These are phyloP conservation scores for Polietes domitor DNA, from an alignment of 2,888 invertebrate genomes.

Conservation along the genomic window DNA sequence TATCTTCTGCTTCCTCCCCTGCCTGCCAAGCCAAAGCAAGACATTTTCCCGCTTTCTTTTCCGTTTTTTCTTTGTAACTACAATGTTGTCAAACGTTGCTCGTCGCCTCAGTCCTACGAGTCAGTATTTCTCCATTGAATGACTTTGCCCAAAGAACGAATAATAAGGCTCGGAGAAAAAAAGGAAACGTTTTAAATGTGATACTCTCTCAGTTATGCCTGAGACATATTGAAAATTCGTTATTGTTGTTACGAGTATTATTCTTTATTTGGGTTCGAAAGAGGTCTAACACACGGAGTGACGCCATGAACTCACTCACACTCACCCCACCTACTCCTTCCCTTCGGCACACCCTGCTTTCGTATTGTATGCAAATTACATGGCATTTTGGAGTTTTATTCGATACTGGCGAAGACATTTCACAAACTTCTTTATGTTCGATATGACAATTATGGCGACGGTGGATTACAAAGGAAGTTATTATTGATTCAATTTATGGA, in stretches of 20 bases:
- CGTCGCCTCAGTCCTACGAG: constrained; percentile 37
- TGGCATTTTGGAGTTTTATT: constrained; percentile 54
- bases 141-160: too few species aligned
- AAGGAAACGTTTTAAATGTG: constrained; percentile 14
- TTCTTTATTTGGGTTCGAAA: constrained; percentile 48
- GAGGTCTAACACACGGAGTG: too few species aligned
- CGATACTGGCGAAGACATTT: constrained; percentile 64
- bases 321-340: background rate
- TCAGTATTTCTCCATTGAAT: constrained; percentile 39
- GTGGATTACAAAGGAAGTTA: background rate
- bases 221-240: constrained; percentile 47
- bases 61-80: constrained; percentile 32
- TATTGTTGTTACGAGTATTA: constrained; percentile 24
- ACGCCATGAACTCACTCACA: background rate
- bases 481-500: constrained; percentile 1
- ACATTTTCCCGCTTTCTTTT: too few species aligned
- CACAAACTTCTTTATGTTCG: constrained; percentile 67
- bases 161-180: background rate
- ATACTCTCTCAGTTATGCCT: constrained; percentile 47
- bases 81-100: constrained; percentile 42
- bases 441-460: constrained; percentile 60
- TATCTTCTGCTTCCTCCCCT: too few species aligned
- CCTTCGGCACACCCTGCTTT: constrained; percentile 40
- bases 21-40: background rate
- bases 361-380: constrained; percentile 68